These are phyloP conservation scores for Sakesphorus luctuosus DNA, from an alignment of 2,113 vertebrate genomes.

Conservation along the genomic window DNA sequence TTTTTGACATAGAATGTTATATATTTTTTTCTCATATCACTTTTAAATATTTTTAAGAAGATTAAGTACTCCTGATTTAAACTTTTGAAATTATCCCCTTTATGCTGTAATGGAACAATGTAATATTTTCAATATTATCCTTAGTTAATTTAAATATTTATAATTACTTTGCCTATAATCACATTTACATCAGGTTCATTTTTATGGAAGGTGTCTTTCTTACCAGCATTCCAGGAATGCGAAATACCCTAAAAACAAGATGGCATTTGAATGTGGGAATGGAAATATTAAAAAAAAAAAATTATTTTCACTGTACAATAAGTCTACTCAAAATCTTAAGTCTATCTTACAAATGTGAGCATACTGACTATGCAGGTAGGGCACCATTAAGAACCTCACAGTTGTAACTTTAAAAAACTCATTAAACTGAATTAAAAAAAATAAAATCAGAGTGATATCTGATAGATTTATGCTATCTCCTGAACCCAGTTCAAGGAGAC, in stretches of 20 bases:
- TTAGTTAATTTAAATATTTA: neutral
- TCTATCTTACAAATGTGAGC: neutral
- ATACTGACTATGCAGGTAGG: neutral
- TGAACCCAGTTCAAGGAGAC: neutral
- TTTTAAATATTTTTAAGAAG: neutral
- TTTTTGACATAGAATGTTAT: neutral
- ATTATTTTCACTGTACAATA: neutral
- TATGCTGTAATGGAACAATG: neutral
- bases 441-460: neutral
- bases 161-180: neutral
- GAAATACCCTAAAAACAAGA: neutral
- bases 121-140: neutral
- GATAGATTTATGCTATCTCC: neutral
- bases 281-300: neutral
- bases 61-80: neutral
- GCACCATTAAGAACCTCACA: neutral
- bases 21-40: neutral
- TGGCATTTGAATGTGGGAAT: neutral
- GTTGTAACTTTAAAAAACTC: neutral
- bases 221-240: neutral
- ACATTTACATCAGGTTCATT: neutral
- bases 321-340: neutral
- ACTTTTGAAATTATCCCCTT: neutral
- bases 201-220: neutral
- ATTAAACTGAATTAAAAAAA: neutral